phyloP scores from a whole-genome alignment of 2,113 vertebrate genomes.

The Gobio gobio region DNA sequence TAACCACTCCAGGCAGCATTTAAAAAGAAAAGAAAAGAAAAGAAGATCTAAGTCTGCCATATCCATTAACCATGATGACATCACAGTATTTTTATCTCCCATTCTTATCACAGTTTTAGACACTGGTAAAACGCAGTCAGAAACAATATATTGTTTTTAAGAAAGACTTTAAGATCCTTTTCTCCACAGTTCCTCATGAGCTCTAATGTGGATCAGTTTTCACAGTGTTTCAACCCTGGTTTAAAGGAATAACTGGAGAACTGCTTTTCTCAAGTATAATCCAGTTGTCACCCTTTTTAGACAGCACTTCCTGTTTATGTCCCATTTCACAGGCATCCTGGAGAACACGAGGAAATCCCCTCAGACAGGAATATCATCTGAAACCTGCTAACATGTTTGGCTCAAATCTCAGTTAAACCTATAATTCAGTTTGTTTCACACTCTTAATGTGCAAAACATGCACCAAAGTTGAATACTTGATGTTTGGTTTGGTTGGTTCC shows the following conservation, averaged over 20 bases:
- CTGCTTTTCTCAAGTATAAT: background rate
- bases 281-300: constrained; percentile 6
- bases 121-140: background rate
- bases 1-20: too few species aligned
- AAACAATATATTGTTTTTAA: background rate
- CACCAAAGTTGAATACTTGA: background rate
- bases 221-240: background rate
- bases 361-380: constrained; percentile 42
- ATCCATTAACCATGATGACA: background rate
- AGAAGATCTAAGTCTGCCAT: too few species aligned
- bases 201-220: background rate
- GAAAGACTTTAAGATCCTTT: background rate
- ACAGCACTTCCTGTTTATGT: constrained; percentile 45
- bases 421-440: background rate
- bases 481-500: background rate
- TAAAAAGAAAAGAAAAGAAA: too few species aligned
- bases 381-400: background rate
- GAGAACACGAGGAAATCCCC: constrained; percentile 45
- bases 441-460: background rate
- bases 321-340: constrained; percentile 28
- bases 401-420: background rate
- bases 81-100: background rate
- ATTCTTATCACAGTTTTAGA: background rate
- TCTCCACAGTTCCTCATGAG: background rate
- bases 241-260: background rate